Conservation (phyloP, 2,113 vertebrate species). For the Solea solea region DNA sequence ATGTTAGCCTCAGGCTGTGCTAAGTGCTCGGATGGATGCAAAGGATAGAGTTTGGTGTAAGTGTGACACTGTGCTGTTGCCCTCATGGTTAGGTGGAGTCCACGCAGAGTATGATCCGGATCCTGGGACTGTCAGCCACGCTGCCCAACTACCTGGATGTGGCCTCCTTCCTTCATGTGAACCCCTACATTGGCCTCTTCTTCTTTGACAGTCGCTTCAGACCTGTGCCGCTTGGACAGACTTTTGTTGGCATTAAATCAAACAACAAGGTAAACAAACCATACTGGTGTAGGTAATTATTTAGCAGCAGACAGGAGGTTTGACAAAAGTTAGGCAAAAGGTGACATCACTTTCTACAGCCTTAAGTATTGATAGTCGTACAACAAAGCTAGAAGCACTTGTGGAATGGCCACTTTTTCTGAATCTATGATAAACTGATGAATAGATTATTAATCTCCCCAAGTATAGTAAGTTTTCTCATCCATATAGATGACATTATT, state of each 20-base stretch:
- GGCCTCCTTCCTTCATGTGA: constrained; percentile 93
- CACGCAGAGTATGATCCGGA: constrained; percentile 98
- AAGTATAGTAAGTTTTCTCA: no score
- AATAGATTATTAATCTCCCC: no score
- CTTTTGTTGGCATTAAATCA: constrained; percentile 94
- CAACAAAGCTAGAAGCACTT: no score
- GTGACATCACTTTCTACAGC: no score
- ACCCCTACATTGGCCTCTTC: constrained; percentile 96
- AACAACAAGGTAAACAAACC: constrained; percentile 88
- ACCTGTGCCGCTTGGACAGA: constrained; percentile 95
- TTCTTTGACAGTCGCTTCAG: constrained; percentile 97
- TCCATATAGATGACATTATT: no score
- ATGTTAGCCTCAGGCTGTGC: no score
- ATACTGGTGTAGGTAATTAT: background rate
- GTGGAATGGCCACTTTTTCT: no score
- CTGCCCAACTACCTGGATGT: constrained; percentile 98
- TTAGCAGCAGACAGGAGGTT: background rate
- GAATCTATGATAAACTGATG: no score
- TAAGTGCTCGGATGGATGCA: background rate
- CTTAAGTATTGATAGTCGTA: no score
- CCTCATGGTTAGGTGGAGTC: constrained; percentile 90
- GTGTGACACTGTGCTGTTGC: constrained; percentile 3
- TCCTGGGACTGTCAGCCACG: constrained; percentile 96
- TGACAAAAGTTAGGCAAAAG: no score
- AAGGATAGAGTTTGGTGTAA: background rate